Evolutionary conservation across 2,797 vertebrate genomes (phyloP).

Genomic region (Halcyon leucocephala): DNA sequence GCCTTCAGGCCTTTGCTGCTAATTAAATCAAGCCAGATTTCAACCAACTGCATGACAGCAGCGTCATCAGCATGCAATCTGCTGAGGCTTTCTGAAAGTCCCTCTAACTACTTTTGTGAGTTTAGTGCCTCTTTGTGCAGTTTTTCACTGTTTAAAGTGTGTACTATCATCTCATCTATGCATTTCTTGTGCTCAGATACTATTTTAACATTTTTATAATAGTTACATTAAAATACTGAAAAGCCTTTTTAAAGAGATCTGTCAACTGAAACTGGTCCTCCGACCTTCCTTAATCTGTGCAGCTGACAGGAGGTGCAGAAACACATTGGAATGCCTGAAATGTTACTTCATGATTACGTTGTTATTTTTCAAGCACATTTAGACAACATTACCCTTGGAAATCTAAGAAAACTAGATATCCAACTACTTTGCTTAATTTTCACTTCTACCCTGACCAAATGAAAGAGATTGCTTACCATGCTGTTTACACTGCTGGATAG

Average conservation of each 20-base stretch:
- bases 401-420: background rate
- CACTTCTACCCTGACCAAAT: background rate
- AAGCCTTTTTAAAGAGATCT: background rate
- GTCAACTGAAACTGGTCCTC: background rate
- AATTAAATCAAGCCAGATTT: constrained; percentile 34
- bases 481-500: background rate
- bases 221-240: background rate
- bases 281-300: background rate
- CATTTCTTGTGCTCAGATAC: background rate
- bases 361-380: background rate
- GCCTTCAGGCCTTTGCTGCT: background rate
- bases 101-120: background rate
- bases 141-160: background rate
- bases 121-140: background rate
- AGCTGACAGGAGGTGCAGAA: background rate
- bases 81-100: background rate
- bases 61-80: background rate
- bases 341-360: background rate
- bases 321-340: background rate
- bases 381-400: background rate
- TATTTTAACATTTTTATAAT: background rate
- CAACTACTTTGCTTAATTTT: background rate
- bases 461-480: background rate
- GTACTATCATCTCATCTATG: background rate
- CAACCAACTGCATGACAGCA: constrained; percentile 1